These are phyloP conservation scores for Prietella phreatophila DNA, from an alignment of 2,113 vertebrate species.

Conservation along the genomic window DNA sequence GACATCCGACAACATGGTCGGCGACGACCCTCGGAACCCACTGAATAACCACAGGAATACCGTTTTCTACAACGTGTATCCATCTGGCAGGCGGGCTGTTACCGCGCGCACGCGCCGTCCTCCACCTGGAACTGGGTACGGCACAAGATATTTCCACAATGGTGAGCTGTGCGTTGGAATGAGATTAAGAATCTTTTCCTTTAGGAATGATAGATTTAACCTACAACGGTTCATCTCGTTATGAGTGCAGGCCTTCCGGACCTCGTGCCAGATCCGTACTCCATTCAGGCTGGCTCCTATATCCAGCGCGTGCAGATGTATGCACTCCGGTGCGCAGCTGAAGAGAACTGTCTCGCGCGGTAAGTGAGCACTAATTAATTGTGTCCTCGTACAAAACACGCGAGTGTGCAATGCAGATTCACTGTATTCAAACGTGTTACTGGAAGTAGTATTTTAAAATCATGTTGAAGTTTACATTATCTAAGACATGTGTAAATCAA, in stretches of 20 bases:
- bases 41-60: constrained; percentile 71
- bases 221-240: background rate
- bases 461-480: background rate
- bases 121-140: constrained; percentile 67
- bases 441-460: background rate
- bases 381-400: background rate
- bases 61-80: constrained; percentile 72
- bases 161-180: constrained; percentile 60
- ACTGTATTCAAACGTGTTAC: background rate
- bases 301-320: constrained; percentile 80
- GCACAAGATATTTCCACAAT: constrained; percentile 76
- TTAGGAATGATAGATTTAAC: background rate
- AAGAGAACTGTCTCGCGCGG: constrained; percentile 83
- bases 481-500: background rate
- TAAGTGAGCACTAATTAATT: constrained; percentile 46
- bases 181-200: background rate
- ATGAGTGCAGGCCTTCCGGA: constrained; percentile 75
- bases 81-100: constrained; percentile 55
- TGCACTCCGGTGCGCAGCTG: constrained; percentile 79
- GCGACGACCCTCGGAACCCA: constrained; percentile 71
- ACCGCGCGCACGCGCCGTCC: constrained; percentile 58
- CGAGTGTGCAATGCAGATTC: background rate
- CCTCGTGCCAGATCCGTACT: constrained; percentile 78
- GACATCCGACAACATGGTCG: constrained; percentile 58
- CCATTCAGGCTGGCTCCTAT: constrained; percentile 79